Percentiles rank a stretch among this genome's conserved stretches.
Conservation (phyloP, 2,888 invertebrate genomes). For the Dolichomitus sp. region DNA sequence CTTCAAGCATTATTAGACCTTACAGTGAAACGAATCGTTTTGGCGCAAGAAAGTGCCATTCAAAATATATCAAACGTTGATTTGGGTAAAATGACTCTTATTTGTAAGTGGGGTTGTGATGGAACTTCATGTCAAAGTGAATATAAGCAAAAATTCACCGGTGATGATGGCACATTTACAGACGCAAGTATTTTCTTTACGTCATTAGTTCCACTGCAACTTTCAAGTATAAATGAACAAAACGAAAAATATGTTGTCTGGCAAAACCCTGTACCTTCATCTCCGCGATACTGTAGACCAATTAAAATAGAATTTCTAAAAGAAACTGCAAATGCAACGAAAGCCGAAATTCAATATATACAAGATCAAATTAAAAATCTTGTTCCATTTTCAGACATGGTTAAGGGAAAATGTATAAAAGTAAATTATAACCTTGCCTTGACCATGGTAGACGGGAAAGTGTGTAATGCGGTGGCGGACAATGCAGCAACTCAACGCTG, state of each 20-base stretch:
- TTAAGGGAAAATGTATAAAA: conserved; percentile 60
- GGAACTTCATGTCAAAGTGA: conserved; percentile 27
- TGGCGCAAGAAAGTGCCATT: too few species aligned
- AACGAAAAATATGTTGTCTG: not conserved
- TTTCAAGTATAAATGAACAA: conserved; percentile 23
- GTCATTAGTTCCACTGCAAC: conserved; percentile 29
- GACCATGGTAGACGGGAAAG: conserved; percentile 65
- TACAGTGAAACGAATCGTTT: too few species aligned
- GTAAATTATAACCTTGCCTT: conserved; percentile 61
- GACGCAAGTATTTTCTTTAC: conserved; percentile 40
- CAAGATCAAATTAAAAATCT: conserved; percentile 27
- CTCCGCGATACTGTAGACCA: conserved; percentile 46
- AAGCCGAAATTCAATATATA: conserved; percentile 38
- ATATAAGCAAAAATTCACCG: conserved; percentile 26
- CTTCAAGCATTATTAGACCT: too few species aligned
- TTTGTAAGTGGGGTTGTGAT: conserved; percentile 27
- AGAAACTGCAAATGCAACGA: conserved; percentile 46
- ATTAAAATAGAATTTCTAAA: conserved; percentile 50
- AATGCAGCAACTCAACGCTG: conserved; percentile 62
- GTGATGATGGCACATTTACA: conserved; percentile 10
- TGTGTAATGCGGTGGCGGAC: conserved; percentile 60
- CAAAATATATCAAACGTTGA: too few species aligned
- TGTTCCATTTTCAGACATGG: conserved; percentile 57
- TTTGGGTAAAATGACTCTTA: too few species aligned
- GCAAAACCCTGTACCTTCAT: conserved; percentile 35